Evolutionary conservation across 2,888 invertebrate genomes (phyloP), one percentile per base, ranked within the genome.

Genomic region (Synergus laeviventris): DNA sequence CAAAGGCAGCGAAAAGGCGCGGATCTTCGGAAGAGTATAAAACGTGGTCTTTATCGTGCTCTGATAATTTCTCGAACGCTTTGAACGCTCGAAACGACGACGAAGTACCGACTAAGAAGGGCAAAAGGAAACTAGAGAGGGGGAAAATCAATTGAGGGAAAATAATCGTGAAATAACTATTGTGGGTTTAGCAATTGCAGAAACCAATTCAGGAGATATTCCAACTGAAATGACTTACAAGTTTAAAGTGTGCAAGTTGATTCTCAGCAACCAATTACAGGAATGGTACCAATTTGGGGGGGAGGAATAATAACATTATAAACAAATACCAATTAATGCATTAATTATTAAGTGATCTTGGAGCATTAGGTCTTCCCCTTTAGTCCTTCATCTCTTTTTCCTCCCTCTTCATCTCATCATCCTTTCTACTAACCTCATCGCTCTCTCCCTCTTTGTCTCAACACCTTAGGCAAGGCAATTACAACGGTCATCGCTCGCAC

Each of bases 401-500:
- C 59, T 73, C 78, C 80, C 62, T 77, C 74, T 77, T 79, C 76
- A 76, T 74, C 77, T 56, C 11, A 54, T 24, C 76, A 64, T 73
- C 79, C 8, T 11, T 54, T 54, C 9, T 54, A 1, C 18, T 54
- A 54, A n/a, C 49, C 18, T n/a, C 18, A 54, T 54, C 77, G 49
- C 45, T 18, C 2, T 18, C 9, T 18, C 78, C 66, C 74, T 70
- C 79, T 78, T 31, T 31, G 73, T 70, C 79, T 78, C 84, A 78
- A 83, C 84, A 85, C 86, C 87, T 88, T 86, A 85, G 86, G 82
- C 84, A 83, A 83, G 86, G 84, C 87, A 87, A 87, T 87, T 87
- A 86, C 86, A 87, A 86, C 86, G 87, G 87, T 87, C 88, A 87
- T 88, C 88, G 88, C 87, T 87, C 86, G 83, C 87, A 82, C 85